Evolutionary conservation across 2,797 vertebrate species (phyloP).

Genomic region (Xiphophorus birchmanni): DNA sequence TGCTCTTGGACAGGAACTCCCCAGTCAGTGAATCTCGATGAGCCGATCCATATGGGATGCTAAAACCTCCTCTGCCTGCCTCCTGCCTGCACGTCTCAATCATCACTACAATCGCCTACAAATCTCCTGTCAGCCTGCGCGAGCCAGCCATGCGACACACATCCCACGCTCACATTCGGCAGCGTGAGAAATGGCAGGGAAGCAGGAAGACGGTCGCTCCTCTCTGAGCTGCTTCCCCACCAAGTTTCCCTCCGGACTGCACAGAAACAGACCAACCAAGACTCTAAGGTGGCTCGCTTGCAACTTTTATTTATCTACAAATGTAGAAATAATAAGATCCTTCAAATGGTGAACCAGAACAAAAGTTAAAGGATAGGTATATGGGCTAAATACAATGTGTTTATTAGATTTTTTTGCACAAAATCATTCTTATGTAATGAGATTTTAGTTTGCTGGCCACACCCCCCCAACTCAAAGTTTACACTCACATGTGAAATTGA

Average conservation of each 20-base stretch:
- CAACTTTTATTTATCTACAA: neutral
- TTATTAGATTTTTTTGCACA: no score
- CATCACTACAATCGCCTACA: slow-evolving; percentile 45
- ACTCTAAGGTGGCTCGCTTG: no score
- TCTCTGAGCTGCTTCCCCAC: slow-evolving; percentile 12
- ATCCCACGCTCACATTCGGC: slow-evolving; percentile 43
- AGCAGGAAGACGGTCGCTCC: slow-evolving; percentile 15
- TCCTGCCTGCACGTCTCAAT: slow-evolving; percentile 38
- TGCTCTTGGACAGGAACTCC: slow-evolving; percentile 22
- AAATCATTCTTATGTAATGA: no score
- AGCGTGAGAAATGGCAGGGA: slow-evolving; percentile 31
- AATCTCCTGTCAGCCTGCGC: slow-evolving; percentile 47
- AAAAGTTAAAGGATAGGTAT: neutral
- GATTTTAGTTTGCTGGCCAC: no score
- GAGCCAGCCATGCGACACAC: slow-evolving; percentile 33
- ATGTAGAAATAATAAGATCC: neutral
- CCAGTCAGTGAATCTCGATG: slow-evolving; percentile 9
- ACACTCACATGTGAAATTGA: no score
- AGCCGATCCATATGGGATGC: slow-evolving; percentile 43
- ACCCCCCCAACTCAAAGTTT: no score
- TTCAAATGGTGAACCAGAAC: neutral
- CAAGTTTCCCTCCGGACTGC: slow-evolving; percentile 8
- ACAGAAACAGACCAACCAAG: slow-evolving; percentile 5
- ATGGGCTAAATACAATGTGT: no score
- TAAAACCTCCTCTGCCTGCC: slow-evolving; percentile 43